These are phyloP conservation scores for Apocheima hispidaria DNA, from an alignment of 2,888 invertebrate genomes.

Conservation along the genomic window DNA sequence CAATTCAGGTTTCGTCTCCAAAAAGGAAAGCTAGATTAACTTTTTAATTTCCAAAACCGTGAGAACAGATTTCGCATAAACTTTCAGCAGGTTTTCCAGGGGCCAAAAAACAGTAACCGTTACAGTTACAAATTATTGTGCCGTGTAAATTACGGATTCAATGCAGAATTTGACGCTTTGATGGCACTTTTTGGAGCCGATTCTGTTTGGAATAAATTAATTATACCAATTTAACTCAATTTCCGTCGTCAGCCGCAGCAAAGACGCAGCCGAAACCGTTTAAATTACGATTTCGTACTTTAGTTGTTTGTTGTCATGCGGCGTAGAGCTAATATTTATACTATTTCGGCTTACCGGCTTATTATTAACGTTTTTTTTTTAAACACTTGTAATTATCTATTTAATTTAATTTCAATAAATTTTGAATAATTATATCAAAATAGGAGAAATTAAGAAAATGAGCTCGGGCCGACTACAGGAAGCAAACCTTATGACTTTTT, in stretches of 20 bases:
- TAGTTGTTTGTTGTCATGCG: conserved; percentile 60
- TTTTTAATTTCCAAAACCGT: conserved; percentile 77
- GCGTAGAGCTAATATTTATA: conserved; percentile 46
- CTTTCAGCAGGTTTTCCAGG: conserved; percentile 39
- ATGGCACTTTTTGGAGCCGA: conserved; percentile 72
- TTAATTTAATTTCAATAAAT: neutral
- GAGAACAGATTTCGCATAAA: conserved; percentile 70
- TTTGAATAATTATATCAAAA: too few species aligned
- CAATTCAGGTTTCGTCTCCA: conserved; percentile 54
- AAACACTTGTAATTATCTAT: neutral
- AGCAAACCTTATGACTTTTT: too few species aligned
- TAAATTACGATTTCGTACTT: conserved; percentile 76
- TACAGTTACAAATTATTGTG: conserved; percentile 84
- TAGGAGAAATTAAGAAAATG: neutral
- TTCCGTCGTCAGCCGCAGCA: conserved; percentile 66
- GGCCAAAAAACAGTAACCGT: conserved; percentile 71
- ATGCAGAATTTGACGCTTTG: conserved; percentile 82
- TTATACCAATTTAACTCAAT: conserved; percentile 78
- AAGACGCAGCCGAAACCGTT: conserved; percentile 67
- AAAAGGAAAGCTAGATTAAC: conserved; percentile 72
- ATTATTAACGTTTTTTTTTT: conserved; percentile 6
- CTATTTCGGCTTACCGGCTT: conserved; percentile 16
- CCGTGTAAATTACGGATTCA: conserved; percentile 83
- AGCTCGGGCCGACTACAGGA: too few species aligned
- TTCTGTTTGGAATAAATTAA: conserved; percentile 84